phyloP scores from a whole-genome alignment of 2,113 vertebrate species.

The Gallinago media region DNA sequence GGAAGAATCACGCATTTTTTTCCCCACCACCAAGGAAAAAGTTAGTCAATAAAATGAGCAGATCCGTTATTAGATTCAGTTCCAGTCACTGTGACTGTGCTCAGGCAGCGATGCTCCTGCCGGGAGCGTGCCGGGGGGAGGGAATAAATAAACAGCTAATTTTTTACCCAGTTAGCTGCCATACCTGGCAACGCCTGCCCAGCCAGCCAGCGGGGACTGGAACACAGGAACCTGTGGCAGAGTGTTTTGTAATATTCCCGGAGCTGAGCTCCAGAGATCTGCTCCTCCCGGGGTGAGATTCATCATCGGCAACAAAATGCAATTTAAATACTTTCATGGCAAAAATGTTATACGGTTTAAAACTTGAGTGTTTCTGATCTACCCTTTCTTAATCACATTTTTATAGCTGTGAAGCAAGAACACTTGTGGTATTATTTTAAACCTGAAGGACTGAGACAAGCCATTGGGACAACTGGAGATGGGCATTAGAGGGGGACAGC shows the following conservation, averaged over 20 bases:
- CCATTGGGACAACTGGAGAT: neutral
- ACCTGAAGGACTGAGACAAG: neutral
- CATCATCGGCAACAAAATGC: neutral
- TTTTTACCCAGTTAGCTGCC: conserved; percentile 48
- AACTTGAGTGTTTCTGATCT: neutral
- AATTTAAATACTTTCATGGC: conserved; percentile 21
- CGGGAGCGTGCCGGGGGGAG: neutral
- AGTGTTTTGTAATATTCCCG: conserved; percentile 26
- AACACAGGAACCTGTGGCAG: conserved; percentile 48
- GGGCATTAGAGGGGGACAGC: rapidly evolving
- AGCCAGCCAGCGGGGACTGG: conserved; percentile 35
- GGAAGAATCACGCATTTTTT: rapidly evolving
- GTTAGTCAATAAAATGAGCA: neutral
- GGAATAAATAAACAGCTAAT: conserved; percentile 33
- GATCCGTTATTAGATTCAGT: neutral
- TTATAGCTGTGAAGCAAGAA: neutral
- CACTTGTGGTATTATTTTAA: neutral
- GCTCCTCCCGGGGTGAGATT: neutral
- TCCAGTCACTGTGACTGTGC: neutral
- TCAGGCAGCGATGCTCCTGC: neutral
- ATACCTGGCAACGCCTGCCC: neutral
- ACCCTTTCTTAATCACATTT: neutral
- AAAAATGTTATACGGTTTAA: neutral
- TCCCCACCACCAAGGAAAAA: neutral
- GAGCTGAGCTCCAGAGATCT: neutral